Percentiles rank a stretch among this genome's conserved stretches.
These are phyloP conservation scores for Clitarchus hookeri DNA, from an alignment of 2,888 invertebrate genomes.

Conservation along the genomic window DNA sequence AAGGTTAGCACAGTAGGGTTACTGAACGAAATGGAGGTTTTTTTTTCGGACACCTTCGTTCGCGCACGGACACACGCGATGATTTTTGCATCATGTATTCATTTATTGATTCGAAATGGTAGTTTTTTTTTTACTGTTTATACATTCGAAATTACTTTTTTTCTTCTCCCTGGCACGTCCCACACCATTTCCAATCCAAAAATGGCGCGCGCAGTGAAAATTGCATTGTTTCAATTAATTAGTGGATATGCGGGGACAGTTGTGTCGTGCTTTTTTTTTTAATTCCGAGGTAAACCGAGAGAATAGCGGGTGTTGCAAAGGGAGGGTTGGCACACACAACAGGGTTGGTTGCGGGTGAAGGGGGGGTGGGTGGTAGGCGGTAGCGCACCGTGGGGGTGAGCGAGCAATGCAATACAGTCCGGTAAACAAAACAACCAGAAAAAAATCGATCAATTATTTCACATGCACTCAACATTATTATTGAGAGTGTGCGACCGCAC, in stretches of 20 bases:
- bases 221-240: conserved; percentile 43
- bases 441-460: conserved; percentile 43
- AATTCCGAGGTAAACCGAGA: conserved; percentile 39
- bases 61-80: conserved; percentile 18
- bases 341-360: background rate
- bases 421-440: conserved; percentile 36
- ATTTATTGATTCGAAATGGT: conserved; percentile 38
- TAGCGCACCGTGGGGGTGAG: conserved; percentile 50
- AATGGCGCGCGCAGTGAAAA: conserved; percentile 35
- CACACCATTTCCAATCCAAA: conserved; percentile 15
- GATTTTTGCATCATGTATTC: conserved; percentile 35
- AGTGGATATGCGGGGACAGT: conserved; percentile 34
- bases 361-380: conserved; percentile 46
- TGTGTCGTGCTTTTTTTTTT: conserved; percentile 37
- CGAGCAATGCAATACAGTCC: conserved; percentile 36
- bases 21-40: background rate
- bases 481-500: conserved; percentile 40
- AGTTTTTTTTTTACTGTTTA: conserved; percentile 24
- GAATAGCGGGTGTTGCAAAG: conserved; percentile 24
- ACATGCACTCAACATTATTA: conserved; percentile 42
- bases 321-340: background rate
- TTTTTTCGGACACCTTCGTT: conserved; percentile 16
- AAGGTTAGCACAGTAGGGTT: conserved; percentile 27
- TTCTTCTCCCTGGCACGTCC: background rate
- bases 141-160: background rate